Percentiles rank a stretch among this genome's conserved stretches.
phyloP scores from a whole-genome alignment of 2,113 vertebrate species.

The Neofelis nebulosa region DNA sequence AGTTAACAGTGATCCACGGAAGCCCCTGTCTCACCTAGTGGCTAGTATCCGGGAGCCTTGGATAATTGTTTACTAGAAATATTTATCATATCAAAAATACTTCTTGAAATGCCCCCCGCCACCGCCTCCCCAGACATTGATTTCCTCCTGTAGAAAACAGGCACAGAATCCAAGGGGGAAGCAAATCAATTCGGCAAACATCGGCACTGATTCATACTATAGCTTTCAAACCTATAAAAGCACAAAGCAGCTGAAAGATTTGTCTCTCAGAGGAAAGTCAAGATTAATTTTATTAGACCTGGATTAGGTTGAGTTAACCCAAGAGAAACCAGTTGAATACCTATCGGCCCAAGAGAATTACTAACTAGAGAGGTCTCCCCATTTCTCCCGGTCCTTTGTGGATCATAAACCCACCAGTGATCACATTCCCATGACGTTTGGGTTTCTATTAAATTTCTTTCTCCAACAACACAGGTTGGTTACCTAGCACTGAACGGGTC shows the following conservation, averaged over 20 bases:
- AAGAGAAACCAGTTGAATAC: background rate
- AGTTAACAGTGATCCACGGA: background rate
- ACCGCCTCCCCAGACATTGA: fast-evolving
- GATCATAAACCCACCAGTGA: background rate
- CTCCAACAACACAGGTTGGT: background rate
- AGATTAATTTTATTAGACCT: background rate
- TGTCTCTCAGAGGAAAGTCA: background rate
- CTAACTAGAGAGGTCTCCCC: background rate
- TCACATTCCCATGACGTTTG: background rate
- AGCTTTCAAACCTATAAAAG: background rate
- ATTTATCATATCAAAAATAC: background rate
- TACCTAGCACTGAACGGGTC: background rate
- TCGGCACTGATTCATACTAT: background rate
- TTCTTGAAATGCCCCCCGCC: background rate
- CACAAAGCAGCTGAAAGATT: background rate
- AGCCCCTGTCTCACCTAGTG: background rate
- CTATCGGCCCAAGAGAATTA: background rate
- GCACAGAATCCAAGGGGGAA: background rate
- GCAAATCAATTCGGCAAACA: background rate
- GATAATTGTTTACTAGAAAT: background rate
- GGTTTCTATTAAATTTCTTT: background rate
- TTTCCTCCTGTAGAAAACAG: background rate
- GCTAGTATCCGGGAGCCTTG: background rate
- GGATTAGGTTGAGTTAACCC: background rate
- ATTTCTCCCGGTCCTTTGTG: background rate